phyloP scores from a whole-genome alignment of 2,113 vertebrate species.

The Butastur rufipennis region DNA sequence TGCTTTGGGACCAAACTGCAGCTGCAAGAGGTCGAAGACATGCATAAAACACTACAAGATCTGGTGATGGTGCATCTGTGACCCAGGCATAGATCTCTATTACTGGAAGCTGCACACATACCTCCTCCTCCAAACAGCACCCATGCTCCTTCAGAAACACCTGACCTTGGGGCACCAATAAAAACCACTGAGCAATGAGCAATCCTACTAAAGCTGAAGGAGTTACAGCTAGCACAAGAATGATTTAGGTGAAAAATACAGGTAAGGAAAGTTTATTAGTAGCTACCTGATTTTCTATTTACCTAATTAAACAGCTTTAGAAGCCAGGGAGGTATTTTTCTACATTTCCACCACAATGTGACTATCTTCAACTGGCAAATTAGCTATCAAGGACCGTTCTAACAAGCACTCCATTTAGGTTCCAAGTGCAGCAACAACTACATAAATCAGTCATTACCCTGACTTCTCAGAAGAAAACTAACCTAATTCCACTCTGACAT shows the following conservation, averaged over 20 bases:
- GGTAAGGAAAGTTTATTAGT: not conserved
- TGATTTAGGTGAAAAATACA: not conserved
- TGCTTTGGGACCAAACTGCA: not conserved
- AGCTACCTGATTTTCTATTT: not conserved
- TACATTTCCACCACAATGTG: not conserved
- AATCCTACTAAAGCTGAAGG: not conserved
- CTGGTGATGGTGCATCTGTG: not conserved
- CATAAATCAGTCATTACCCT: not conserved
- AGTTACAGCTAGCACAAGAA: not conserved
- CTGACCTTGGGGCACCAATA: not conserved
- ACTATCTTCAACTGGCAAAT: not conserved
- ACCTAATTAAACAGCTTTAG: not conserved
- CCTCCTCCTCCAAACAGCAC: not conserved
- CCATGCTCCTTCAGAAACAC: not conserved
- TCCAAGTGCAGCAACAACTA: not conserved
- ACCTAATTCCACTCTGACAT: not conserved
- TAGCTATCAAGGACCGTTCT: not conserved
- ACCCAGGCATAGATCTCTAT: not conserved
- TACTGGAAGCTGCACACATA: not conserved
- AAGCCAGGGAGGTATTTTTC: not conserved
- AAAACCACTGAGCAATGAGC: not conserved
- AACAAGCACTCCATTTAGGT: not conserved
- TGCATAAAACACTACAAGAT: rapidly evolving
- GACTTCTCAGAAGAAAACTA: not conserved
- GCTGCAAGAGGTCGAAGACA: not conserved